Base-by-base conservation (phyloP, 2,888 invertebrate species). In the Herminia tarsipennalis region DNA sequence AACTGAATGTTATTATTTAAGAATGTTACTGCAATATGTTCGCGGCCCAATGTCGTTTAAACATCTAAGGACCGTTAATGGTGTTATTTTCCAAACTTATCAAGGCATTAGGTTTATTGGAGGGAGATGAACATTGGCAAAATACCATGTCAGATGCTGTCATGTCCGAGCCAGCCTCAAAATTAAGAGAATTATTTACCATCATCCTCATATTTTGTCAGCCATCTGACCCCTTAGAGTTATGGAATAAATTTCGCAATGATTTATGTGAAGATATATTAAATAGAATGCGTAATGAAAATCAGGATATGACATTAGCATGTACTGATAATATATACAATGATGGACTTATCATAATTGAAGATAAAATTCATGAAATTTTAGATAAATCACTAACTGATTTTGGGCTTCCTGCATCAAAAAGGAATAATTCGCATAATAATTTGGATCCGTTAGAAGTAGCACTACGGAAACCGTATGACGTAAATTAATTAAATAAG, bases 21-120 rank as follows among this genome's bases (percentile, higher is more conserved):
- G 30, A n/a, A 42, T 54, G 33, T 42, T 54, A 38, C 10, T 42
- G 37, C 41, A 44, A 24, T 10, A 50, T 42, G 51, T 56, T 28
- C 54, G 56, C 37, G 56, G 57, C 37, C 61, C 57, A 39, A 61
- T 22, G 28, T 62, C 51, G 29, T 62, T 62, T 38, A 20, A 55
- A 45, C 22, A 55, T 46, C 45, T 56, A 34, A 49, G 40, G 16
- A 58, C 54, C 29, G 54, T 60, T 0, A 43, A 57, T 39, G 60
- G 56, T 47, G 33, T 55, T 45, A 37, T 57, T 30, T 42, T 2
- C 8, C 21, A 55, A 3, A 61, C 50, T 3, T 56, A 52, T 41
- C 51, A 52, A 35, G 20, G 29, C 32, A 21, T 37, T 39, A 53
- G 53, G 49, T 47, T 56, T 56, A 35, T 39, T 53, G 30, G 40